Conservation (phyloP, 2,888 invertebrate genomes). For the Agriopis marginaria region DNA sequence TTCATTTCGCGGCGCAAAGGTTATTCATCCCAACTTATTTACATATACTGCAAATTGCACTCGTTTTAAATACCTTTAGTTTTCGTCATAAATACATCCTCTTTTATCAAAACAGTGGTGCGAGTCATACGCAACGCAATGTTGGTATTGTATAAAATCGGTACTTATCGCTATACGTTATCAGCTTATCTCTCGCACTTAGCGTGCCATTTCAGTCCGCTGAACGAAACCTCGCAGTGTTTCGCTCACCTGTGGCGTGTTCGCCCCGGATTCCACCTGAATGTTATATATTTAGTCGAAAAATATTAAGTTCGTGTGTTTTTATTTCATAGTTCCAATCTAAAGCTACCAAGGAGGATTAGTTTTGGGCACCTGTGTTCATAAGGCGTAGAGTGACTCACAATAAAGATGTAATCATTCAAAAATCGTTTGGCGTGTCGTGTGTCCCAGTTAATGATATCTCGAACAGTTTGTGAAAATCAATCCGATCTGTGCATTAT, state of each 20-base stretch:
- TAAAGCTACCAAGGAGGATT: slow-evolving; percentile 18
- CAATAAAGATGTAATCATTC: slow-evolving; percentile 47
- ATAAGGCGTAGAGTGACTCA: slow-evolving; percentile 58
- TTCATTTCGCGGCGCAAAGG: slow-evolving; percentile 43
- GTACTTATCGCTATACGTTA: slow-evolving; percentile 72
- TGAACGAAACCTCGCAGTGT: slow-evolving; percentile 70
- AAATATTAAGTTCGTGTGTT: slow-evolving; percentile 50
- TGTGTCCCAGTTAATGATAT: slow-evolving; percentile 42
- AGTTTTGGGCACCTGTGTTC: slow-evolving; percentile 39
- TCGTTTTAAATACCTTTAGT: background rate
- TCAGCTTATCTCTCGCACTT: slow-evolving; percentile 81
- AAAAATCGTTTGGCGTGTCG: slow-evolving; percentile 44
- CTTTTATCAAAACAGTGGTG: slow-evolving; percentile 46
- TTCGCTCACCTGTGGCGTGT: slow-evolving; percentile 65
- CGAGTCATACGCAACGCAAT: slow-evolving; percentile 66
- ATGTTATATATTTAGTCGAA: slow-evolving; percentile 56
- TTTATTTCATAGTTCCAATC: slow-evolving; percentile 44
- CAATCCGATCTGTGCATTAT: slow-evolving; percentile 29
- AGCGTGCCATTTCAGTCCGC: slow-evolving; percentile 76
- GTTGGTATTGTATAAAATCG: slow-evolving; percentile 63
- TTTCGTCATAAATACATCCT: slow-evolving; percentile 8
- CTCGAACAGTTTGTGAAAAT: slow-evolving; percentile 43
- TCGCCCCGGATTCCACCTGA: slow-evolving; percentile 57
- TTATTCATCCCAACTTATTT: slow-evolving; percentile 39
- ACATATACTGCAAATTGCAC: slow-evolving; percentile 36